Evolutionary conservation across 2,113 vertebrate species (phyloP).

Genomic region (Ptilorrhoa leucosticta): DNA sequence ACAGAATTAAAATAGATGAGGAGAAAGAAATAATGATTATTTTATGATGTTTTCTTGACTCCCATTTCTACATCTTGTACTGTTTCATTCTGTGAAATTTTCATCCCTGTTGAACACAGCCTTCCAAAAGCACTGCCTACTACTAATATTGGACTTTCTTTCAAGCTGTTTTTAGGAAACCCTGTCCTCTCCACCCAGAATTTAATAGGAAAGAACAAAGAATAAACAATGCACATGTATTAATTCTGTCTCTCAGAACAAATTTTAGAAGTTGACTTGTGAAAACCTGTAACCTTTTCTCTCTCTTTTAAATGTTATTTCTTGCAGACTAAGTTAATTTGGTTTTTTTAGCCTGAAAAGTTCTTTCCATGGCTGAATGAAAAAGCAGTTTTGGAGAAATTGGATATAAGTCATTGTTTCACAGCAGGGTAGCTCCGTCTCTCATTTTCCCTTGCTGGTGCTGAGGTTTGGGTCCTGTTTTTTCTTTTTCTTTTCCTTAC

Average conservation of each 20-base stretch:
- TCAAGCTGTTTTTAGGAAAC: not conserved
- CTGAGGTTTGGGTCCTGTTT: not conserved
- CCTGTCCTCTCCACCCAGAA: not conserved
- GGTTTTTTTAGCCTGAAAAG: not conserved
- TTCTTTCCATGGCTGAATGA: not conserved
- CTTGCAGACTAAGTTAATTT: not conserved
- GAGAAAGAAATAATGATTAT: not conserved
- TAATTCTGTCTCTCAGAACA: not conserved
- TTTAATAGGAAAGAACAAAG: not conserved
- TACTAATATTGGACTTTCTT: not conserved
- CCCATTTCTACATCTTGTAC: not conserved
- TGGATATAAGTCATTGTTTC: not conserved
- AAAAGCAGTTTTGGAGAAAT: not conserved
- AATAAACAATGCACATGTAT: not conserved
- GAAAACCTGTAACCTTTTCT: not conserved
- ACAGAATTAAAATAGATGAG: not conserved
- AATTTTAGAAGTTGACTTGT: not conserved
- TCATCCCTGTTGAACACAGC: not conserved
- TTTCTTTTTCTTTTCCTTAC: not conserved
- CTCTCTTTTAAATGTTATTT: not conserved
- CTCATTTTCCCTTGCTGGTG: not conserved
- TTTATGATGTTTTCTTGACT: not conserved
- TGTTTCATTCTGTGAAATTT: not conserved
- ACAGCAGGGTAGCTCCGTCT: not conserved
- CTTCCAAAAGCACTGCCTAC: not conserved